These are phyloP conservation scores for Aurelia sp. DNA, from an alignment of 30 jellyfish, hydroid and myxozoan genomes.

Conservation along the genomic window DNA sequence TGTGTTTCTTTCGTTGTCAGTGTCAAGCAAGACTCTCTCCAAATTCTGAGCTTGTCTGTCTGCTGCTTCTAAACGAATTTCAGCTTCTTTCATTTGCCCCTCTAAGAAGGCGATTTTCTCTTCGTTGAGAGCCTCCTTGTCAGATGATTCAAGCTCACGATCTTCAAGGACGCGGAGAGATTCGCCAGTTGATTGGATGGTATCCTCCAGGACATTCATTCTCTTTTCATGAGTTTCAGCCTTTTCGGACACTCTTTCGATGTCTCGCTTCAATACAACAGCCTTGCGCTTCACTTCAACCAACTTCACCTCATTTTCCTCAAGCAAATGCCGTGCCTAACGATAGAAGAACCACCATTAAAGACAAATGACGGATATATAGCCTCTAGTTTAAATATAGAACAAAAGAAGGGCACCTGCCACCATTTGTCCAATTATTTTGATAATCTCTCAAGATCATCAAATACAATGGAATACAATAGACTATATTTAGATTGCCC, in stretches of 20 bases:
- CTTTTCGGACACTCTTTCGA: constrained; percentile 60
- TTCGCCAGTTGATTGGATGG: constrained; percentile 81
- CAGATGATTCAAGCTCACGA: constrained; percentile 80
- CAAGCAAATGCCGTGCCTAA: constrained; percentile 73
- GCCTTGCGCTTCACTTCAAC: constrained; percentile 80
- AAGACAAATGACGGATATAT: too few relatives aligned
- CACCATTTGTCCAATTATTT: too few relatives aligned
- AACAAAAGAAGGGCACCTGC: too few relatives aligned
- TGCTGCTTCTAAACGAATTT: constrained; percentile 89
- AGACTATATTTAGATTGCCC: too few relatives aligned
- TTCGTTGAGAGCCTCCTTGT: constrained; percentile 82
- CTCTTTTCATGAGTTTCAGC: constrained; percentile 81
- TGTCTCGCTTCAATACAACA: constrained; percentile 87
- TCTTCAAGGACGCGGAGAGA: constrained; percentile 83
- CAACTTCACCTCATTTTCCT: constrained; percentile 79
- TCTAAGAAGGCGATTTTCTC: constrained; percentile 82
- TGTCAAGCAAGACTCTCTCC: constrained; percentile 78
- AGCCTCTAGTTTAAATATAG: too few relatives aligned
- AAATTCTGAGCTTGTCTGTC: constrained; percentile 75
- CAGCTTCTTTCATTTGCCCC: constrained; percentile 91
- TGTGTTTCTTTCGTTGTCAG: constrained; percentile 70
- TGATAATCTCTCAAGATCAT: too few relatives aligned
- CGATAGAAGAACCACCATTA: neutral
- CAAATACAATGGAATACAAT: too few relatives aligned
- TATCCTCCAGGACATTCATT: constrained; percentile 69